Percentiles rank a stretch among this genome's conserved stretches.
These are phyloP conservation scores for Pseudoatta argentina DNA, from an alignment of 1,140 invertebrate species.

Conservation along the genomic window DNA sequence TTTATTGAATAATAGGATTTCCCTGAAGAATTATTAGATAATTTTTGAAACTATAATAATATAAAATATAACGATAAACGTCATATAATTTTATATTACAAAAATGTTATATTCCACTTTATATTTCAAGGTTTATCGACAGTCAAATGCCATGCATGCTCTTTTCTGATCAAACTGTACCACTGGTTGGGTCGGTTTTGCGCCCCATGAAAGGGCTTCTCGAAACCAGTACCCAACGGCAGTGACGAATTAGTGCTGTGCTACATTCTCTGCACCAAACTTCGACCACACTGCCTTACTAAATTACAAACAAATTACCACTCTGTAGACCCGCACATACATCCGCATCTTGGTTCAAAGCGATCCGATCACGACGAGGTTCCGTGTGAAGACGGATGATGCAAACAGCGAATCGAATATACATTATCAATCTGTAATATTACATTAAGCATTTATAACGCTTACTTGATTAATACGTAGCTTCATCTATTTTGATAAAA, in stretches of 20 bases:
- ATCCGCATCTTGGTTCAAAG: constrained; percentile 24
- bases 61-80: constrained; percentile 9
- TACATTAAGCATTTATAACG: neutral
- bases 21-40: neutral
- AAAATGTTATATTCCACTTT: neutral
- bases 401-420: neutral
- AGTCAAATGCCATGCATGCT: neutral
- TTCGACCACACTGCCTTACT: constrained; percentile 29
- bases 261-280: constrained; percentile 26
- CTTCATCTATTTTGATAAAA: too few species aligned
- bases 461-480: neutral
- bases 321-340: neutral
- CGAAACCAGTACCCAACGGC: constrained; percentile 55
- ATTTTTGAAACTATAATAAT: neutral
- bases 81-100: constrained; percentile 22
- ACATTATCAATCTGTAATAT: neutral
- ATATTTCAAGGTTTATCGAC: constrained; percentile 5
- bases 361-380: constrained; percentile 3
- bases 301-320: constrained; percentile 54
- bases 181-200: constrained; percentile 65
- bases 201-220: constrained; percentile 57
- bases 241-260: constrained; percentile 63
- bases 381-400: constrained; percentile 22
- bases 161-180: constrained; percentile 70
- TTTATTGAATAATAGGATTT: neutral